Percentiles rank a stretch among this genome's conserved stretches.
Conservation (phyloP, 2,888 invertebrate genomes). For the Rhodophaea formosa region DNA sequence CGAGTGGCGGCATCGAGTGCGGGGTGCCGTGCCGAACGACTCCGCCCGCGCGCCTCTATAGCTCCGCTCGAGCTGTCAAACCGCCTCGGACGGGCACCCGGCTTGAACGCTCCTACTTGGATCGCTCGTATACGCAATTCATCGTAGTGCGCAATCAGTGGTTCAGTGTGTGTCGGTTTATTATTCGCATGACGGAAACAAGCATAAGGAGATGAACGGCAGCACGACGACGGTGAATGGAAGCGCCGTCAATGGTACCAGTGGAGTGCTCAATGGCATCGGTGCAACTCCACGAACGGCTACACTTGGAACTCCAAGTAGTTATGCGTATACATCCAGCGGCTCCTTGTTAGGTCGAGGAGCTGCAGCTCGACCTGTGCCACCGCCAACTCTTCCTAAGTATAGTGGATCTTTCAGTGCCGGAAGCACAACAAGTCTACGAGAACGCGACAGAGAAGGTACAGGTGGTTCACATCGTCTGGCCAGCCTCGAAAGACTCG, state of each 20-base stretch:
- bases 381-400: conserved; percentile 89
- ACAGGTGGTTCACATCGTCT: conserved; percentile 88
- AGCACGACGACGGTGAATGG: conserved; percentile 78
- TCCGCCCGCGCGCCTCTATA: conserved; percentile 70
- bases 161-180: conserved; percentile 68
- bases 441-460: conserved; percentile 85
- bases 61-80: conserved; percentile 75
- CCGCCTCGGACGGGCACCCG: conserved; percentile 77
- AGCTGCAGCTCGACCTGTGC: conserved; percentile 85
- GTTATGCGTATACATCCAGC: conserved; percentile 83
- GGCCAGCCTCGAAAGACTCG: conserved; percentile 91
- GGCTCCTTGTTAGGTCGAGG: conserved; percentile 82
- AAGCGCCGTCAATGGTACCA: conserved; percentile 73
- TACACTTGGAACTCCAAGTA: conserved; percentile 79
- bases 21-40: conserved; percentile 56
- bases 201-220: conserved; percentile 75
- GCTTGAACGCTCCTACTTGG: conserved; percentile 71
- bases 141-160: conserved; percentile 66
- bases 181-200: conserved; percentile 70
- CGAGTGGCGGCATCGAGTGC: conserved; percentile 55
- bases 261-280: conserved; percentile 68
- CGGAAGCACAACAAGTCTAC: conserved; percentile 83
- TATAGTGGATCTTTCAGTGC: conserved; percentile 90
- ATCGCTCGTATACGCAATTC: conserved; percentile 62
- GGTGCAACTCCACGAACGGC: conserved; percentile 74